Base-by-base conservation (phyloP, 1,140 invertebrate genomes). In the Pararge aegeria region DNA sequence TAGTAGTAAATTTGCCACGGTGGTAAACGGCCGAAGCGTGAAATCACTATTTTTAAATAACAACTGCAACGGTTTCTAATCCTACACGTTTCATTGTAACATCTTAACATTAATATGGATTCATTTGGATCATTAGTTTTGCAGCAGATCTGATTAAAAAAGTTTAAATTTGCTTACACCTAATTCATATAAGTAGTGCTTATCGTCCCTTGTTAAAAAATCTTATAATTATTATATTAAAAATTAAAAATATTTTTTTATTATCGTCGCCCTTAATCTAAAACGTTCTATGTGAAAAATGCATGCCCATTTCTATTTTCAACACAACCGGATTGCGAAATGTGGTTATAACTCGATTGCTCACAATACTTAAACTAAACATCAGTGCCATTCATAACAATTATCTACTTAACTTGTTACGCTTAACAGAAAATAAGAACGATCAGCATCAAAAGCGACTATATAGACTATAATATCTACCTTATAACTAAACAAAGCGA, bases 161-260 rank as follows among this genome's bases (percentile, higher is more conserved):
- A 13, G n/a, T 38, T 61, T 54, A 61, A 54, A 49, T 53, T 34
- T 46, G 42, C 57, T 53, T 59, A 59, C 19, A 53, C 50, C 57
- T 59, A 59, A 59, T 42, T 20, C 16, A 34, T 34, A 34, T 30
- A 30, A 30, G 10, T 34, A 34, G 1, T 34, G n/a, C 51, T 19
- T 59, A 19, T 38, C 19, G 51, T 34, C 57, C 57, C 57, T 46
- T 59, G 49, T 53, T 59, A 42, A 53, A 52, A 27, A 52, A 59
- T 59, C 50, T 40, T 59, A 53, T 59, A 10, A 46, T 37, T 44
- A 46, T 59, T 44, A 46, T 59, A 46, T 52, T 59, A 59, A 48
- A 59, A 58, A 58, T 20, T 59, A 59, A 59, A n/a, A n/a, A n/a
- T n/a, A n/a, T n/a, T n/a, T 52, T 53, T 53, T 44, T 53, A 34